Conservation (phyloP, 2,113 vertebrate genomes). For the Chaetura pelagica region DNA sequence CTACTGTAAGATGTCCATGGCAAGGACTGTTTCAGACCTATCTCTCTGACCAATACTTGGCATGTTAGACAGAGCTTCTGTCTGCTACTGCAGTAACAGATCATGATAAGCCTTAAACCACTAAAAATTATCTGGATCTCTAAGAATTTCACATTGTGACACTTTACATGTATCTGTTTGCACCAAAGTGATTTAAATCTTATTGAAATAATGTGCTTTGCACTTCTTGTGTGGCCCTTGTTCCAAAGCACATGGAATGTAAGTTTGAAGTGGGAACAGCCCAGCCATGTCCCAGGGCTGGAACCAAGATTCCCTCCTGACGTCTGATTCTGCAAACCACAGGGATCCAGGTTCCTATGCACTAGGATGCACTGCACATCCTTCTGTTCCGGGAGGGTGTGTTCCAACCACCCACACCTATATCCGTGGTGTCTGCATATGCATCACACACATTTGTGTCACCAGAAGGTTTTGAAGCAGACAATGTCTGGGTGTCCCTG, state of each 20-base stretch:
- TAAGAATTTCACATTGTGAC: neutral
- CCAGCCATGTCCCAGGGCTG: neutral
- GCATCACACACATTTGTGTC: accelerated
- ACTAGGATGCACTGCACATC: accelerated
- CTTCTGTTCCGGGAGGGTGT: accelerated
- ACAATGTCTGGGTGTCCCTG: accelerated
- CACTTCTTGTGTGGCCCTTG: neutral
- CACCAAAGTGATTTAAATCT: neutral
- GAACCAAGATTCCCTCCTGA: accelerated
- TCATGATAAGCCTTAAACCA: neutral
- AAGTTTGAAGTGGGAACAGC: accelerated
- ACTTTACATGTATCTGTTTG: neutral
- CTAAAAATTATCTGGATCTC: neutral
- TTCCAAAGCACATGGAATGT: neutral
- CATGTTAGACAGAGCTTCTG: neutral
- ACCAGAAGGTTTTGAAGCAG: accelerated
- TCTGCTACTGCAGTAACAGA: neutral
- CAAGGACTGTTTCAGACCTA: neutral
- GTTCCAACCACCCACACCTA: accelerated
- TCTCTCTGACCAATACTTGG: neutral
- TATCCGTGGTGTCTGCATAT: accelerated
- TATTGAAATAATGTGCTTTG: accelerated
- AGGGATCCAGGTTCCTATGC: neutral
- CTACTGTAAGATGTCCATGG: neutral
- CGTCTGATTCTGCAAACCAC: accelerated